Conservation (phyloP, 1,140 invertebrate genomes). For the Philopotamus ludificatus region DNA sequence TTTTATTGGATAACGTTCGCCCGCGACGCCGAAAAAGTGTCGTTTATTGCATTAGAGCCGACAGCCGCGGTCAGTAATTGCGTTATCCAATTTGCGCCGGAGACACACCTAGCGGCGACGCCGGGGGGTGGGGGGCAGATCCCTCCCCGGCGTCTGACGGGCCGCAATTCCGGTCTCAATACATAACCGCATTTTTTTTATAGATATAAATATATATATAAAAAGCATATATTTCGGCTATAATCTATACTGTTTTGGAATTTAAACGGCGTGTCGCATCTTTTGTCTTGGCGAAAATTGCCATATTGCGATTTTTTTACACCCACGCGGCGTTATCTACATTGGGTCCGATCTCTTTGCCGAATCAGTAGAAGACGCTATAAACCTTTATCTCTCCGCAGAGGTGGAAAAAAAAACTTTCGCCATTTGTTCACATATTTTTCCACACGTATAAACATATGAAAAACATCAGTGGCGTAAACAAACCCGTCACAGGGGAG, state of each 20-base stretch:
- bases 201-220: no score
- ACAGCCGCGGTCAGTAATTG: conserved; percentile 41
- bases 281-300: no score
- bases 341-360: neutral
- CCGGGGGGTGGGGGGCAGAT: no score
- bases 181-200: no score
- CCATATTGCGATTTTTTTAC: no score
- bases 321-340: no score
- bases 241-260: no score
- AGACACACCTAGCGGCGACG: neutral
- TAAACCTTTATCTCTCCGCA: neutral
- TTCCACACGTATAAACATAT: conserved; percentile 41
- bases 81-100: conserved; percentile 35
- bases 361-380: neutral
- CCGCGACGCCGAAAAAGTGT: conserved; percentile 36
- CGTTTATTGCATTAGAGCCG: conserved; percentile 40
- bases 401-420: conserved; percentile 24
- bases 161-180: no score
- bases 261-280: no score
- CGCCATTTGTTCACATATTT: conserved; percentile 35
- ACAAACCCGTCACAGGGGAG: conserved; percentile 32
- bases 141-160: no score
- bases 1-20: conserved; percentile 35
- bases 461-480: conserved; percentile 39
- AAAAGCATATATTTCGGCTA: no score